Evolutionary conservation across 2,797 vertebrate species (phyloP).

Genomic region (Crocidura indochinensis): DNA sequence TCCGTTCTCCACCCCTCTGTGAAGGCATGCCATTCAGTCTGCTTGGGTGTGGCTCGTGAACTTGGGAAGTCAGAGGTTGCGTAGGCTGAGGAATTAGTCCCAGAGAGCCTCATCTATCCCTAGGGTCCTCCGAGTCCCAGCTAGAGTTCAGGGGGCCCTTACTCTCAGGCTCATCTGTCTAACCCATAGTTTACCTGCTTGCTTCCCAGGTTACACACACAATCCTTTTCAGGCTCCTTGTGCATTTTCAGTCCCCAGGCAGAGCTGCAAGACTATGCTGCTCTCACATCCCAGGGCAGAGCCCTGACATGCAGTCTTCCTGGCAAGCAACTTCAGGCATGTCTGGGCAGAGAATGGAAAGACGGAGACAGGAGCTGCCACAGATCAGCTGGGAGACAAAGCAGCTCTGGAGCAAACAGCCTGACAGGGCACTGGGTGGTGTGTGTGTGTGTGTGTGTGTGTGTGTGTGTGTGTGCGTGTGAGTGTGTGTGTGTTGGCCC

Average conservation of each 20-base stretch:
- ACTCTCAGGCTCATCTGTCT: not conserved
- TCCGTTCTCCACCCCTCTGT: not conserved
- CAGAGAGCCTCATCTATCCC: slow-evolving; percentile 22
- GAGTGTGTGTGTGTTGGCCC: slow-evolving; percentile 66
- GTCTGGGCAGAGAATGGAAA: slow-evolving; percentile 79
- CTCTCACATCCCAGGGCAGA: slow-evolving; percentile 53
- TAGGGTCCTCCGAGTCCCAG: not conserved
- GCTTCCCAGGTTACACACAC: not conserved
- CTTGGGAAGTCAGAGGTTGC: slow-evolving; percentile 12
- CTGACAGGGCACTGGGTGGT: not conserved
- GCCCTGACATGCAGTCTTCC: slow-evolving; percentile 62
- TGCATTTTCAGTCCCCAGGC: slow-evolving; percentile 11
- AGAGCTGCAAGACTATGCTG: slow-evolving; percentile 39
- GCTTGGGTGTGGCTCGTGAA: slow-evolving; percentile 53
- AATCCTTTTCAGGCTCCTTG: not conserved
- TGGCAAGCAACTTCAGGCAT: slow-evolving; percentile 81
- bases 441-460: slow-evolving; percentile 65
- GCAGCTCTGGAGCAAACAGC: slow-evolving; percentile 68
- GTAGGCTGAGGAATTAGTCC: slow-evolving; percentile 7
- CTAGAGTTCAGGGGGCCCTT: not conserved
- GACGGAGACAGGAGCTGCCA: slow-evolving; percentile 61
- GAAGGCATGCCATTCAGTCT: slow-evolving; percentile 63
- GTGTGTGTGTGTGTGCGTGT: slow-evolving; percentile 66
- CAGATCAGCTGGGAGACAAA: slow-evolving; percentile 72
- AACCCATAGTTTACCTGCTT: not conserved